Evolutionary conservation across 2,797 vertebrate species (phyloP).

Genomic region (Hydrophis major): DNA sequence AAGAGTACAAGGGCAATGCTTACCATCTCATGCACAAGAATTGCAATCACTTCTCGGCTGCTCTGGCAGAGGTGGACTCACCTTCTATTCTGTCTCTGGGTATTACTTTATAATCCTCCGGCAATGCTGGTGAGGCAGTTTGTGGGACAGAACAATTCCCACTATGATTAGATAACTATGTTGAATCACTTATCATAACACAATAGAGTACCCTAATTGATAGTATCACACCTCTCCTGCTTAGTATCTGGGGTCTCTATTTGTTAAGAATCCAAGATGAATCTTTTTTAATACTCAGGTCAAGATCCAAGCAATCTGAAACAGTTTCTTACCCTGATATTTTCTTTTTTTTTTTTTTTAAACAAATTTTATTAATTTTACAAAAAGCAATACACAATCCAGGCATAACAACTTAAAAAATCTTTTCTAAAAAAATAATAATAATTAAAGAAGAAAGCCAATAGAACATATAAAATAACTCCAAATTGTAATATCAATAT

Average conservation of each 20-base stretch:
- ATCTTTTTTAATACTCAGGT: background rate
- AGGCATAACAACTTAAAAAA: no score
- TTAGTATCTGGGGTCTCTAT: background rate
- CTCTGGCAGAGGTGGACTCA: slow-evolving; percentile 82
- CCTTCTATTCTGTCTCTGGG: background rate
- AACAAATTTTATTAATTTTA: no score
- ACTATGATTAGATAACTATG: background rate
- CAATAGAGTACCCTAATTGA: background rate
- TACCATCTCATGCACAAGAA: slow-evolving; percentile 93
- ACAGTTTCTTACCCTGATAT: background rate
- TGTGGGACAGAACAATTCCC: background rate
- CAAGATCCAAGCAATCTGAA: background rate
- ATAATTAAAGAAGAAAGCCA: no score
- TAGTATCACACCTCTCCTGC: background rate
- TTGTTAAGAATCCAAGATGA: background rate
- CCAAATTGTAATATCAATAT: no score
- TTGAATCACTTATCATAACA: background rate
- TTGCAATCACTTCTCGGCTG: slow-evolving; percentile 90
- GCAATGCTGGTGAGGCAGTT: background rate
- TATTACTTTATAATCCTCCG: background rate
- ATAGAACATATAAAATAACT: no score
- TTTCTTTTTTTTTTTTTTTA: background rate
- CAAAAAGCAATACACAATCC: no score
- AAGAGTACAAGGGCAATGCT: slow-evolving; percentile 87
- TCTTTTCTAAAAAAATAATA: no score